Percentiles rank a stretch among this genome's conserved stretches.
Conservation (phyloP, 1,140 invertebrate species). For the Ridgeia piscesae region DNA sequence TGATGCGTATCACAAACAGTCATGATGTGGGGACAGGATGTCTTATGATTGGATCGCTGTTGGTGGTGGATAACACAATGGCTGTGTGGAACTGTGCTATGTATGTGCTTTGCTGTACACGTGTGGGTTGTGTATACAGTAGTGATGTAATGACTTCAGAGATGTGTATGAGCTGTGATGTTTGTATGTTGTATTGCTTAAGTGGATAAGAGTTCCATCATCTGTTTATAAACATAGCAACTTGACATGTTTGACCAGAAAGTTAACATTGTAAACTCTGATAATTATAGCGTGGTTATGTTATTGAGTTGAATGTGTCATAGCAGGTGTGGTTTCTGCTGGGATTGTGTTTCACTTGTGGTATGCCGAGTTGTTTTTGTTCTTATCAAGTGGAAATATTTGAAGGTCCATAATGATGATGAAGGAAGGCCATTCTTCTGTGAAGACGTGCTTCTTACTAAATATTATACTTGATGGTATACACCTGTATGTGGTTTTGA, state of each 20-base stretch:
- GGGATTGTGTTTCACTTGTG: too few relatives aligned
- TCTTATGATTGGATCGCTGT: neutral
- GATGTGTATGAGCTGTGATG: neutral
- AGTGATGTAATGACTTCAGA: neutral
- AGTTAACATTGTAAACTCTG: too few relatives aligned
- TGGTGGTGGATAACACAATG: neutral
- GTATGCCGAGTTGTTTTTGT: too few relatives aligned
- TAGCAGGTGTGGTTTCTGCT: too few relatives aligned
- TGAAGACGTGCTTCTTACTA: neutral
- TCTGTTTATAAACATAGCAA: too few relatives aligned
- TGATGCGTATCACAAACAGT: neutral
- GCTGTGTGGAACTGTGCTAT: neutral
- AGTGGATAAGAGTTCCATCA: too few relatives aligned
- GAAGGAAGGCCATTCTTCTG: neutral
- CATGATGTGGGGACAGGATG: neutral
- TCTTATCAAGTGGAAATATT: too few relatives aligned
- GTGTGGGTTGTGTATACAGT: neutral
- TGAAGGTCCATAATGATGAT: too few relatives aligned
- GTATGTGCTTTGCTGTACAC: neutral
- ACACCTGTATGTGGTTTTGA: neutral
- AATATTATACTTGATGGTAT: neutral
- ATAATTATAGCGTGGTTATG: too few relatives aligned
- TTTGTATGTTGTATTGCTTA: too few relatives aligned
- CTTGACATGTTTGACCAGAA: too few relatives aligned
- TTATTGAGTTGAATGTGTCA: too few relatives aligned